phyloP scores from a whole-genome alignment of 2,113 vertebrate species.

The Excalfactoria chinensis region DNA sequence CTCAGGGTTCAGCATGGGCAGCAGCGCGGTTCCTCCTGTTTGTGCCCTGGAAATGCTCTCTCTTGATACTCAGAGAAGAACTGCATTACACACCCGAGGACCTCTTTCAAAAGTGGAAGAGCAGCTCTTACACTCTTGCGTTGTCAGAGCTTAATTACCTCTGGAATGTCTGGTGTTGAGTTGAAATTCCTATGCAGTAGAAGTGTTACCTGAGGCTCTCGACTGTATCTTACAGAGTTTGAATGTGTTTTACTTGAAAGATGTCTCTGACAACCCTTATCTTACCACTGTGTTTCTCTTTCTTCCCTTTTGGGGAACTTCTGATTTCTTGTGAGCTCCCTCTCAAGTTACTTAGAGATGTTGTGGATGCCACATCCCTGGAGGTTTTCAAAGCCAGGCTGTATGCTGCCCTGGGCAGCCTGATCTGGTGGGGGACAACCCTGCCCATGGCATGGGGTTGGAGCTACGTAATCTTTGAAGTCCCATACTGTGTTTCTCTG shows the following conservation, averaged over 20 bases:
- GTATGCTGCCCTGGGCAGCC: too few relatives aligned
- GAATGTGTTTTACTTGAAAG: rapidly evolving
- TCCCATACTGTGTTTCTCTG: too few relatives aligned
- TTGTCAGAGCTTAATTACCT: neutral
- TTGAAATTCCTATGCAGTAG: neutral
- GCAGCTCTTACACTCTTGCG: neutral
- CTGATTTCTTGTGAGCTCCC: neutral
- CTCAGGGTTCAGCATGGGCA: neutral
- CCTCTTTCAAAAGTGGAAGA: neutral
- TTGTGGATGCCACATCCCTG: too few relatives aligned
- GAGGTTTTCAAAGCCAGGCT: too few relatives aligned
- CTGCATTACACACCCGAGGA: neutral
- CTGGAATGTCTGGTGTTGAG: neutral
- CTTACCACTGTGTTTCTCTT: neutral
- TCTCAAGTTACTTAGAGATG: neutral
- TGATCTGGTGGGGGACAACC: too few relatives aligned
- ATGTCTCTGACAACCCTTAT: neutral
- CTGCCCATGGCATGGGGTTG: too few relatives aligned
- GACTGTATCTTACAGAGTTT: neutral
- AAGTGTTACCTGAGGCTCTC: neutral
- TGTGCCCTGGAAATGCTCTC: neutral
- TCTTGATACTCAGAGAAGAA: neutral
- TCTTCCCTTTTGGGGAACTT: neutral
- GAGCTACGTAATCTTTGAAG: too few relatives aligned
- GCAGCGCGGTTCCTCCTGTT: neutral